Evolutionary conservation across 1,140 invertebrate species (phyloP), one percentile per base, ranked within the genome.

Genomic region (Heliothis subflexa): DNA sequence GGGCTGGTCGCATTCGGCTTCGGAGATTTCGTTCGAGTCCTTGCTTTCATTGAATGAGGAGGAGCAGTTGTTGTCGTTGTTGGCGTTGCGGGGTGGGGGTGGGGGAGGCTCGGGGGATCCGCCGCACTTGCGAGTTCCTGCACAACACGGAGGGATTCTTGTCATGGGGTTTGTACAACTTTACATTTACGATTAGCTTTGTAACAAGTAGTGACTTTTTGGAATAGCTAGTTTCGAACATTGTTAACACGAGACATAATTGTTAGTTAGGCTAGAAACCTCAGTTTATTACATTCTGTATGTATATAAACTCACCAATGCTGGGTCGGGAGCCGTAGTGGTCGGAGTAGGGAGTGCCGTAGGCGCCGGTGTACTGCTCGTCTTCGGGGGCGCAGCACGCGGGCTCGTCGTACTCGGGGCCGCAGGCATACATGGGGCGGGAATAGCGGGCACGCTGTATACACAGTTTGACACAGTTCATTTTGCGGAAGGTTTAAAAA

Each of bases 11-110:
- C 98, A 98, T 93, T 98, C 98, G 85, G 98, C 98, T 95, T 98
- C 98, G 89, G 97, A 98, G 91, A 98, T 98, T 94, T 98, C 98
- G 94, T 98, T 98, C 93, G 97, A 98, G 88, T 98, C 98, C 94
- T 98, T 98, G 88, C 97, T 98, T 90, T 98, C 97, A 93, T 98
- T 98, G 94, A 98, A 98, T 79, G 97, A 97, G 96, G 97, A 87
- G 96, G 97, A 95, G 97, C 97, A 93, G 90, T 94, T 93, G 90
- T 93, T 93, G 86, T 93, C 91, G 81, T 89, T 92, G 91, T 95
- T 95, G 82, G 95, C 94, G 89, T 96, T 97, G 84, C 96, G 95
- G 71, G 96, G 97, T 59, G 97, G 97, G 14, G 97, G 97, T 91
- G 97, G 97, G 82, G 97, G 97, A 49, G 97, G 97, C 95, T 98